phyloP scores from a whole-genome alignment of 2,113 vertebrate species.

The Anhinga anhinga region DNA sequence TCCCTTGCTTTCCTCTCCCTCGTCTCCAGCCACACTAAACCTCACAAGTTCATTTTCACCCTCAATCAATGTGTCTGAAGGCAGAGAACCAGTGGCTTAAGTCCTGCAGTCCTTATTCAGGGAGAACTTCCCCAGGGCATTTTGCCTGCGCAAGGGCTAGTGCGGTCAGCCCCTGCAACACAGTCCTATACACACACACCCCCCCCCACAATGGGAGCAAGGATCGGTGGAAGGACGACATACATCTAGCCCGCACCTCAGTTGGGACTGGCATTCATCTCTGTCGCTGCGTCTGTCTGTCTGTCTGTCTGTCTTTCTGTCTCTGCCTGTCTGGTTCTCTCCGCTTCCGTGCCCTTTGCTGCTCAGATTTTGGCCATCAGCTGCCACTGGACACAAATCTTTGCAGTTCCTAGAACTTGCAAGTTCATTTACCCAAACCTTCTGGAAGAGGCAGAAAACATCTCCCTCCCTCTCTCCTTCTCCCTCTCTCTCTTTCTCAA shows the following conservation, averaged over 20 bases:
- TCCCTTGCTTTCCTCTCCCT: background rate
- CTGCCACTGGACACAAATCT: background rate
- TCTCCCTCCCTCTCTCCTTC: background rate
- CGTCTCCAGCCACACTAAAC: constrained; percentile 31
- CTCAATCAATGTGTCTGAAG: constrained; percentile 15
- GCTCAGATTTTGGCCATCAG: constrained; percentile 23
- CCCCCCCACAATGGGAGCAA: constrained; percentile 39
- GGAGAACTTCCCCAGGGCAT: background rate
- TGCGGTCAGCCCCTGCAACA: background rate
- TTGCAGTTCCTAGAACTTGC: background rate
- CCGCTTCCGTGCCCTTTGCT: constrained; percentile 68
- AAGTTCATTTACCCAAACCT: background rate
- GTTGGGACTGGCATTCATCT: constrained; percentile 49
- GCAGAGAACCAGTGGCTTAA: constrained; percentile 19
- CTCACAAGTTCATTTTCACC: background rate
- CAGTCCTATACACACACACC: background rate
- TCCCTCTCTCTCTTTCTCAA: background rate
- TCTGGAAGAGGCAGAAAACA: background rate
- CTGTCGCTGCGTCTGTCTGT: constrained; percentile 33
- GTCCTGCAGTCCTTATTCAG: background rate
- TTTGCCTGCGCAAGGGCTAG: background rate
- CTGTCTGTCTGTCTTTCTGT: constrained; percentile 40
- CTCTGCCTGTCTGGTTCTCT: constrained; percentile 56
- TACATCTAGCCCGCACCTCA: constrained; percentile 54
- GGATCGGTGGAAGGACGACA: constrained; percentile 69